Evolutionary conservation across 2,888 invertebrate species (phyloP), one percentile per base, ranked within the genome.

Genomic region (Meiosimyza platycephala): DNA sequence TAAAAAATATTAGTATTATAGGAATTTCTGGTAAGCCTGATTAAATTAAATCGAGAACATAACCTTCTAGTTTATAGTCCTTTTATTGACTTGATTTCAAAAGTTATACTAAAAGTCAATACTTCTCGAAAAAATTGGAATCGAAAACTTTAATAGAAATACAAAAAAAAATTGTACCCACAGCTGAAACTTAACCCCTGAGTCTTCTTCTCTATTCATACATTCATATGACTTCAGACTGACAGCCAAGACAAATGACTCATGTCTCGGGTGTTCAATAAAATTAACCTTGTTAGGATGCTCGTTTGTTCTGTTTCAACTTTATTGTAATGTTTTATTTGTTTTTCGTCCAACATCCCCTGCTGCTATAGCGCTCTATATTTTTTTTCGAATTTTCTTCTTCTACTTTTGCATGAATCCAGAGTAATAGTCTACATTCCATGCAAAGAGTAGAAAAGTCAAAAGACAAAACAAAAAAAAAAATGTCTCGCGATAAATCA

Each of bases 211-310:
- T 40, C 40, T 40, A 40, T 40, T 40, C 40, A 6, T 40, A 40
- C n/a, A 52, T 47, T 11, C 33, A 18, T 51, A 59, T 63, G 47
- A 40, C 62, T 33, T 33, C 50, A 33, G 60, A 79, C 79, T 81
- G 83, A 82, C 81, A 78, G 80, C 76, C 74, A 80, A 83, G 85
- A 84, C 84, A 85, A 85, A 84, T 85, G 85, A 82, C 82, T 79
- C 76, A 66, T 75, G 76, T 80, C 76, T 74, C 67, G 76, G 74
- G 77, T 78, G 76, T 78, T 79, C 79, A 78, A 81, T 83, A 83
- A 86, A 85, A 85, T 85, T 85, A 85, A 85, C 86, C 86, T 85
- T 84, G 85, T 86, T 85, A 86, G 82, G 65, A 72, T 77, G 79
- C 80, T 81, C 80, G 80, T 81, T 80, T 81, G 79, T 78, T 76